Evolutionary conservation across 2,888 invertebrate species (phyloP).

Genomic region (Mesorhabditis spiculigera): DNA sequence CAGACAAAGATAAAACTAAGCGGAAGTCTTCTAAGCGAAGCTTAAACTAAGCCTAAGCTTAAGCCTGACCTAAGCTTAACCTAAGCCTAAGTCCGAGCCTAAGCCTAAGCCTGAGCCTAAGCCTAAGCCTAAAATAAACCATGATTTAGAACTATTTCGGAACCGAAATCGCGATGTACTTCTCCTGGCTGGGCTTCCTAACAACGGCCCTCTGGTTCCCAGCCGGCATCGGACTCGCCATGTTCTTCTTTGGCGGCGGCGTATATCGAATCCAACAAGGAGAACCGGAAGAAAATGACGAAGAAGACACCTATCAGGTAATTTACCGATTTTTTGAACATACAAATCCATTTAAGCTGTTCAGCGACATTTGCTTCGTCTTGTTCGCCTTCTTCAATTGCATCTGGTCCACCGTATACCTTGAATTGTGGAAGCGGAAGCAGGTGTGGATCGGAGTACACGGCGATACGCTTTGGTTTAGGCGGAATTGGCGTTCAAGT

Average conservation of each 20-base stretch:
- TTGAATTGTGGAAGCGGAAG: constrained; percentile 84
- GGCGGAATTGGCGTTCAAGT: constrained; percentile 85
- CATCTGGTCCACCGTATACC: constrained; percentile 88
- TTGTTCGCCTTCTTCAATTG: constrained; percentile 90
- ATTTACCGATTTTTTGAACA: background rate
- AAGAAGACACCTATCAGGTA: constrained; percentile 31
- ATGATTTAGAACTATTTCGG: constrained; percentile 49
- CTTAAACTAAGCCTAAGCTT: too few species aligned
- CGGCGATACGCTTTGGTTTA: constrained; percentile 43
- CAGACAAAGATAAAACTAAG: too few species aligned
- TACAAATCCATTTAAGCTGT: constrained; percentile 25
- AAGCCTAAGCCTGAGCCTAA: too few species aligned
- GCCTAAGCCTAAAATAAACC: too few species aligned
- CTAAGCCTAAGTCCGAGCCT: too few species aligned
- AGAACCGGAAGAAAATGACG: constrained; percentile 6
- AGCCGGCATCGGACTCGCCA: constrained; percentile 69
- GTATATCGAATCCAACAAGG: constrained; percentile 28
- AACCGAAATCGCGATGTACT: constrained; percentile 88
- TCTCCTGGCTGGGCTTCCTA: constrained; percentile 95
- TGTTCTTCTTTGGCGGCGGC: constrained; percentile 48
- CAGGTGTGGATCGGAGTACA: background rate
- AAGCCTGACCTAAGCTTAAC: too few species aligned
- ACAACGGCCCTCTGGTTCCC: constrained; percentile 86
- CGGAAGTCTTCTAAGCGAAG: too few species aligned
- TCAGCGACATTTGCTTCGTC: constrained; percentile 68